Conservation (phyloP, 2,797 vertebrate genomes). For the Malurus splendens region DNA sequence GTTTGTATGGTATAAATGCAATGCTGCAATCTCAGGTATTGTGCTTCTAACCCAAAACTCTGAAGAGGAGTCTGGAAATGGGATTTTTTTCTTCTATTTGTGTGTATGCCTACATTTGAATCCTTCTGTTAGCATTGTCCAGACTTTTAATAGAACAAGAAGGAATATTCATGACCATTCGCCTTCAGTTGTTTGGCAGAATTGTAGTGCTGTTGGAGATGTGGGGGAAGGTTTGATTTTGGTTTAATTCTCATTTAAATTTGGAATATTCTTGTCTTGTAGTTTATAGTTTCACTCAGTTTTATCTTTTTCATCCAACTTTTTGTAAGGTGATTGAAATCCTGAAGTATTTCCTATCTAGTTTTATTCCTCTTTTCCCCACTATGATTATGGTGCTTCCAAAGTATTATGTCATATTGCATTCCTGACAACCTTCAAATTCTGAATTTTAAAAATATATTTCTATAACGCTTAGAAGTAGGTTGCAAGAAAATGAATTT, state of each 20-base stretch:
- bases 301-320: background rate
- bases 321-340: background rate
- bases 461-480: background rate
- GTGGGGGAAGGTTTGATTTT: background rate
- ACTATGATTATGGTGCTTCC: background rate
- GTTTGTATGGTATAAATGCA: background rate
- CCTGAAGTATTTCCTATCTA: background rate
- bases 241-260: background rate
- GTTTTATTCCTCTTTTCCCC: background rate
- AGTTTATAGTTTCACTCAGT: background rate
- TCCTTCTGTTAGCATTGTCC: background rate
- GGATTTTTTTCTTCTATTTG: background rate
- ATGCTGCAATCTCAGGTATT: background rate
- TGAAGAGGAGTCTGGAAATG: background rate
- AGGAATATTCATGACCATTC: background rate
- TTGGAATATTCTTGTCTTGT: background rate
- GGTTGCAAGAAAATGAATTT: background rate
- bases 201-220: background rate
- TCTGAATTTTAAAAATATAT: background rate
- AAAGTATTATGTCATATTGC: background rate
- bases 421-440: background rate
- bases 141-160: background rate
- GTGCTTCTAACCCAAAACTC: background rate
- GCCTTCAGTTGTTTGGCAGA: background rate
- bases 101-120: background rate